Evolutionary conservation across 2,888 invertebrate species (phyloP).

Genomic region (Crocallis elinguaria): DNA sequence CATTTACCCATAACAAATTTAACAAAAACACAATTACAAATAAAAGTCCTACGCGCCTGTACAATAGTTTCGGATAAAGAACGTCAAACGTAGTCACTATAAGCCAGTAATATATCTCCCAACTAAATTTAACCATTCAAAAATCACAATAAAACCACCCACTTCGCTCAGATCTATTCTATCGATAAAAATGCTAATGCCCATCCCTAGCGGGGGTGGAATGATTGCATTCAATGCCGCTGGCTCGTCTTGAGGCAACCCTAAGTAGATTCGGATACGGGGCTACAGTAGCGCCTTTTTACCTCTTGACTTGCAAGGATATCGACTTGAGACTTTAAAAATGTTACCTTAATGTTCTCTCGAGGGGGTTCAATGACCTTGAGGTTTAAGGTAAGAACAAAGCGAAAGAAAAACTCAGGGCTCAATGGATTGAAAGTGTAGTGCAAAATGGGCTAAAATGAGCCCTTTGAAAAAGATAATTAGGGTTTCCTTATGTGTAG

Average conservation of each 20-base stretch:
- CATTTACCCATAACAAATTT: too few species aligned
- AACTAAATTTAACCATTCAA: slow-evolving; percentile 24
- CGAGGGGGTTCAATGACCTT: slow-evolving; percentile 14
- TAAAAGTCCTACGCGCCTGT: too few species aligned
- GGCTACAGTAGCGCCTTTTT: slow-evolving; percentile 52
- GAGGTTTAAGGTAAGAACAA: not conserved
- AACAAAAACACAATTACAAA: too few species aligned
- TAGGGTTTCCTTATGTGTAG: not conserved
- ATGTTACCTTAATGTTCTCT: slow-evolving; percentile 29
- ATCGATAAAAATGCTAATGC: slow-evolving; percentile 81
- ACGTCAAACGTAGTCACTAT: not conserved
- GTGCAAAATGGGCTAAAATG: not conserved
- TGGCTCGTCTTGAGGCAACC: slow-evolving; percentile 45
- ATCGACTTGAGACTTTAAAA: slow-evolving; percentile 44
- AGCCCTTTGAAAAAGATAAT: not conserved
- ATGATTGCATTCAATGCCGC: slow-evolving; percentile 73
- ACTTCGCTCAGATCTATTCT: slow-evolving; percentile 56
- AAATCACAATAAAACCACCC: slow-evolving; percentile 30
- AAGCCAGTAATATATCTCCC: slow-evolving; percentile 22
- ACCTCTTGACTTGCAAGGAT: slow-evolving; percentile 49
- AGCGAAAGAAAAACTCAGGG: not conserved
- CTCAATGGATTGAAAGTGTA: not conserved
- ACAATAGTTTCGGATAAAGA: too few species aligned
- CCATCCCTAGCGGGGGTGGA: slow-evolving; percentile 64
- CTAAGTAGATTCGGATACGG: slow-evolving; percentile 56